Conservation (phyloP, 1,140 invertebrate species). For the Delia radicum region DNA sequence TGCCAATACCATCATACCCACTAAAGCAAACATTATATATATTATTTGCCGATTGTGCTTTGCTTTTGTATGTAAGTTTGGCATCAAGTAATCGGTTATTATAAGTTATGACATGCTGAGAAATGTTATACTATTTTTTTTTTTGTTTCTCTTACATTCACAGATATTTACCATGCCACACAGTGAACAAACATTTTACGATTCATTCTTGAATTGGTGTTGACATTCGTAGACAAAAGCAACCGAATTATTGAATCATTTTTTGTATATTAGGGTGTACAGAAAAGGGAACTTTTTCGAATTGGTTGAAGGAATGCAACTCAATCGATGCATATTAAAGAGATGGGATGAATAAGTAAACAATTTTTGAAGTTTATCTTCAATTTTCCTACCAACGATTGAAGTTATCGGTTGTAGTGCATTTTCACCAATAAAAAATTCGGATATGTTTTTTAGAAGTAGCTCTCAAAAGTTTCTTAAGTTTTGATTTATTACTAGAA, state of each 20-base stretch:
- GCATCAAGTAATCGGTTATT: constrained; percentile 4
- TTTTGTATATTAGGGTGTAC: not conserved
- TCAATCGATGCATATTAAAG: too few species aligned
- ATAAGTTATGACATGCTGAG: not conserved
- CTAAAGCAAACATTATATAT: not conserved
- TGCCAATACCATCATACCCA: too few species aligned
- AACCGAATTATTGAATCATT: constrained; percentile 1
- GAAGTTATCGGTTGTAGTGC: too few species aligned
- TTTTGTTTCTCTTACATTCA: not conserved
- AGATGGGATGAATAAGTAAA: too few species aligned
- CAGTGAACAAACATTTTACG: not conserved
- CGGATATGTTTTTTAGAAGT: too few species aligned
- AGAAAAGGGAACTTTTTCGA: too few species aligned
- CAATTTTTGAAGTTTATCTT: too few species aligned
- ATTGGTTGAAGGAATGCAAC: too few species aligned
- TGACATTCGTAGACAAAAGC: constrained; percentile 1
- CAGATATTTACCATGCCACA: not conserved
- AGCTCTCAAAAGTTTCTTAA: too few species aligned
- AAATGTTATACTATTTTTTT: not conserved
- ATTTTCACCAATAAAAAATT: too few species aligned
- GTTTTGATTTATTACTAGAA: too few species aligned
- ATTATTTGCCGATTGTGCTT: not conserved
- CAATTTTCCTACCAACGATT: too few species aligned
- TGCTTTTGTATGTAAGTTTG: not conserved
- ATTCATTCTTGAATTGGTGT: not conserved